Conservation (phyloP, 2,113 vertebrate genomes). For the Scortum barcoo region DNA sequence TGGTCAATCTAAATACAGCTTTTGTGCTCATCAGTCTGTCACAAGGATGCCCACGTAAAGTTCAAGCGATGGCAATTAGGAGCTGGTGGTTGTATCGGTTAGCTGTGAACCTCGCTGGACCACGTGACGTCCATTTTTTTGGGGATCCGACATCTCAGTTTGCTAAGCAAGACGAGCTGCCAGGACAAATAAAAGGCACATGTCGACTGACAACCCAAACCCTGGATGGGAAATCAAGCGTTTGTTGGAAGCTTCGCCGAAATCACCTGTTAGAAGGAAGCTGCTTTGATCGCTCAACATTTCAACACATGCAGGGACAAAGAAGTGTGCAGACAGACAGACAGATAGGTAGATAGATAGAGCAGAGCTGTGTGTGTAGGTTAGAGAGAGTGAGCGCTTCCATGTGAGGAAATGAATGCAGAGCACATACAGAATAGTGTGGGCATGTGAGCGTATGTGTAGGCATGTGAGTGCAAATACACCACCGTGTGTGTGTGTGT, state of each 20-base stretch:
- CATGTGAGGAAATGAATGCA: slow-evolving; percentile 44
- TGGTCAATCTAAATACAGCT: not conserved
- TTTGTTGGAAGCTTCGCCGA: not conserved
- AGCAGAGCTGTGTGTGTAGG: slow-evolving; percentile 31
- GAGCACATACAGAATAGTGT: slow-evolving; percentile 53
- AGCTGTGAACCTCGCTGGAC: slow-evolving; percentile 8
- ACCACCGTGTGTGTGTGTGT: slow-evolving; percentile 51
- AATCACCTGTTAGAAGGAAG: slow-evolving; percentile 8
- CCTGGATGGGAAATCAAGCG: not conserved
- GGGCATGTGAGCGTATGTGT: slow-evolving; percentile 58
- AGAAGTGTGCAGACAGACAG: not conserved
- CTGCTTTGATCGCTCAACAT: not conserved
- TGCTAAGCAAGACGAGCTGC: slow-evolving; percentile 10
- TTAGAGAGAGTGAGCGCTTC: not conserved
- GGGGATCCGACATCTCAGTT: not conserved
- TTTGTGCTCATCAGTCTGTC: not conserved
- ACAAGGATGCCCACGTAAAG: not conserved
- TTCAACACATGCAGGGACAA: not conserved
- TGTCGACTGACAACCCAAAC: slow-evolving; percentile 6
- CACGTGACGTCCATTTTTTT: not conserved
- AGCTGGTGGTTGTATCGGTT: not conserved
- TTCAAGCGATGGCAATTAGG: not conserved
- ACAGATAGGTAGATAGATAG: slow-evolving; percentile 42
- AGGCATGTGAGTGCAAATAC: slow-evolving; percentile 52
- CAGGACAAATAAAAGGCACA: slow-evolving; percentile 4